These are phyloP conservation scores for Notarius lentiginosus DNA, from an alignment of 2,113 vertebrate genomes.

Conservation along the genomic window DNA sequence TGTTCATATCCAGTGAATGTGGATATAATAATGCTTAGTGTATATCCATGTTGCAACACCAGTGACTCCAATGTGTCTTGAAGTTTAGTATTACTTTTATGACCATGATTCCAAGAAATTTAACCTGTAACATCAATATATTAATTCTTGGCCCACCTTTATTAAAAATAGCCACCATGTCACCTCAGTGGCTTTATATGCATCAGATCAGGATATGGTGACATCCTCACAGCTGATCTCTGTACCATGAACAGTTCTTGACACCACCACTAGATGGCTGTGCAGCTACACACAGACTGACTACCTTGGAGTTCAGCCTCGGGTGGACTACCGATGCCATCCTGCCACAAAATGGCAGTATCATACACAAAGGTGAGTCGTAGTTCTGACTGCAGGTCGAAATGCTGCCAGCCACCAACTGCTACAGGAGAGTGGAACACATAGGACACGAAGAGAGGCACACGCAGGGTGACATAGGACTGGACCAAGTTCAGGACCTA, in stretches of 20 bases:
- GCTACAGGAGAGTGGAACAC: slow-evolving; percentile 83
- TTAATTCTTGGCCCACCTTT: background rate
- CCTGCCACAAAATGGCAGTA: slow-evolving; percentile 87
- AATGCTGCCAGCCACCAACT: slow-evolving; percentile 82
- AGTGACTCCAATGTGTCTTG: background rate
- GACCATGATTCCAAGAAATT: background rate
- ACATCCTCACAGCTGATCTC: background rate
- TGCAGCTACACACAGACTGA: background rate
- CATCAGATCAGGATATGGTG: background rate
- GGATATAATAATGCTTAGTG: background rate
- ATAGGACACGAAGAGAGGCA: slow-evolving; percentile 82
- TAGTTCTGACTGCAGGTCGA: slow-evolving; percentile 82
- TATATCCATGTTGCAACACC: background rate
- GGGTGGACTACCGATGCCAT: slow-evolving; percentile 82
- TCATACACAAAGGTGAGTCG: slow-evolving; percentile 85
- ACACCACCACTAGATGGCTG: background rate
- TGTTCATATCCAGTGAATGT: too few species aligned
- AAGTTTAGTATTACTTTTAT: background rate
- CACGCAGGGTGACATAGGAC: slow-evolving; percentile 82
- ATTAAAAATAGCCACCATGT: background rate
- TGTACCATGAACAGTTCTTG: background rate
- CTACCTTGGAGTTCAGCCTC: slow-evolving; percentile 81
- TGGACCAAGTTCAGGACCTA: slow-evolving; percentile 84
- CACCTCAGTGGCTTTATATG: background rate
- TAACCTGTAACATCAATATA: background rate